phyloP scores from a whole-genome alignment of 2,888 invertebrate species.

The Rhamnusium bicolor region DNA sequence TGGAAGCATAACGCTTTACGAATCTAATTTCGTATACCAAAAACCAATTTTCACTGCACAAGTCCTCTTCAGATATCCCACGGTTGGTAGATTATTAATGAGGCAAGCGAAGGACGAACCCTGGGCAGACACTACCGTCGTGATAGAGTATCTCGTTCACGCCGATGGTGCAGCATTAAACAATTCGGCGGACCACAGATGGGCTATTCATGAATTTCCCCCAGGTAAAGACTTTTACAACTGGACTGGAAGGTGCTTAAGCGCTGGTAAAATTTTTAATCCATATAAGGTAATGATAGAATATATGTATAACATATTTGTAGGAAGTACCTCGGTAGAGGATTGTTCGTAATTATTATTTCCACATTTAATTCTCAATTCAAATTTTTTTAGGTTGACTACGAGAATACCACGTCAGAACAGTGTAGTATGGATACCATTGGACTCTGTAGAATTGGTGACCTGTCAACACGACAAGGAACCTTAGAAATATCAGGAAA shows the following conservation, averaged over 20 bases:
- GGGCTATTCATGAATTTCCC: constrained; percentile 86
- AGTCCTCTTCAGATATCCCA: constrained; percentile 84
- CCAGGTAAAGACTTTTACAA: constrained; percentile 92
- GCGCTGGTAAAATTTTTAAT: constrained; percentile 84
- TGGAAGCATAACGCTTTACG: constrained; percentile 78
- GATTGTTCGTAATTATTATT: no score
- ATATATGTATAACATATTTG: no score
- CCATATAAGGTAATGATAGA: constrained; percentile 83
- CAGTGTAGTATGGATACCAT: constrained; percentile 74
- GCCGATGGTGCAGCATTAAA: constrained; percentile 88
- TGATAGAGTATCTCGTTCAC: constrained; percentile 89
- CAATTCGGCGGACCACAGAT: constrained; percentile 83
- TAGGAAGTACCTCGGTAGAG: no score
- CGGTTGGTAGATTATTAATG: constrained; percentile 88
- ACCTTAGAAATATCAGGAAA: constrained; percentile 83
- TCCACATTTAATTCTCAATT: no score
- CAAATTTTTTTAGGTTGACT: constrained; percentile 74
- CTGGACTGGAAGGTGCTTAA: constrained; percentile 89
- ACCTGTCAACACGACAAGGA: constrained; percentile 82
- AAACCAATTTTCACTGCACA: constrained; percentile 84
- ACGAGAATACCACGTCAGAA: constrained; percentile 75
- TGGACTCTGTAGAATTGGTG: constrained; percentile 83
- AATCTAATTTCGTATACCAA: constrained; percentile 78
- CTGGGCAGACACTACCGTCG: constrained; percentile 88
- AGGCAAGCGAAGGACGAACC: constrained; percentile 86